Percentiles rank a stretch among this genome's conserved stretches.
These are phyloP conservation scores for Solenopsis invicta DNA, from an alignment of 1,140 invertebrate genomes.

Conservation along the genomic window DNA sequence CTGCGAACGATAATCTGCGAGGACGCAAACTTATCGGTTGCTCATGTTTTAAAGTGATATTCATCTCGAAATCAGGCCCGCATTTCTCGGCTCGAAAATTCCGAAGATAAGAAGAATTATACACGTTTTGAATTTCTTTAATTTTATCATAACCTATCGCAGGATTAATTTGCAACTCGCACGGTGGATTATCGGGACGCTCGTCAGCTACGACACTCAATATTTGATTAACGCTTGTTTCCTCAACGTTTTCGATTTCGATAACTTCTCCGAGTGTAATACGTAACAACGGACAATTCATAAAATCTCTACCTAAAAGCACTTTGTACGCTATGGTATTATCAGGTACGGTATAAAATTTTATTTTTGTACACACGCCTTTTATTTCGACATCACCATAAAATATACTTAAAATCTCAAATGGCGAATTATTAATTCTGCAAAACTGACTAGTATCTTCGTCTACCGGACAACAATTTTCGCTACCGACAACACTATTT, in stretches of 20 bases:
- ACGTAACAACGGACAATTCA: background rate
- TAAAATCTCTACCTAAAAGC: background rate
- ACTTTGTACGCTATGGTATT: background rate
- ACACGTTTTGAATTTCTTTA: background rate
- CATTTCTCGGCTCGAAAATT: background rate
- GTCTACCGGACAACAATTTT: background rate
- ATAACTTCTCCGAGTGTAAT: background rate
- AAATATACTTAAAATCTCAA: slow-evolving; percentile 51
- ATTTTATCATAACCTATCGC: background rate
- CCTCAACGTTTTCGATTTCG: background rate
- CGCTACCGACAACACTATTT: background rate
- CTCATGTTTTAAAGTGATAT: background rate
- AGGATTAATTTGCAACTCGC: background rate
- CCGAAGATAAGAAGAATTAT: background rate
- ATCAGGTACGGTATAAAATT: background rate
- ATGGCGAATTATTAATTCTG: slow-evolving; percentile 51
- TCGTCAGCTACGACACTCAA: background rate
- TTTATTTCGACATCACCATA: background rate
- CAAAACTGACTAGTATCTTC: background rate
- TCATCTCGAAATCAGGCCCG: background rate
- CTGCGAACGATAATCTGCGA: background rate
- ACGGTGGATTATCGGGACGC: too few species aligned
- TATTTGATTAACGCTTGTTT: background rate
- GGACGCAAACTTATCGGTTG: background rate
- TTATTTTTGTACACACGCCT: background rate